A percentile compares a stretch with the other conserved stretches of the same genome.
These are phyloP conservation scores for Laupala kohalensis DNA, from an alignment of 1,140 invertebrate genomes.

Conservation along the genomic window DNA sequence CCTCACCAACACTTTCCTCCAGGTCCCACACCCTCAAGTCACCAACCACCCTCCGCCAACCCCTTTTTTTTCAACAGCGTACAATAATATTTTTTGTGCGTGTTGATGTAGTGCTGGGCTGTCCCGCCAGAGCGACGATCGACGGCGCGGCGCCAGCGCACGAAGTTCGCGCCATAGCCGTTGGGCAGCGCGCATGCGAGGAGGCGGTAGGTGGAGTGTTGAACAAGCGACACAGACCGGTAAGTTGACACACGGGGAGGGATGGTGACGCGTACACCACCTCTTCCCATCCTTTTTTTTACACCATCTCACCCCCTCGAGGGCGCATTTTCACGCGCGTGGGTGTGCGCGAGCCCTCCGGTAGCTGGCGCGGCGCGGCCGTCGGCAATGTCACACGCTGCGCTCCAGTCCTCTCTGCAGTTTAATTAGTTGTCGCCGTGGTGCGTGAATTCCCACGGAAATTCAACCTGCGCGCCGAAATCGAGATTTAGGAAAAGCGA, in stretches of 20 bases:
- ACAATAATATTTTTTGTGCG: background rate
- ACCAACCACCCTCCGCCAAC: background rate
- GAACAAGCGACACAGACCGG: too few relatives aligned
- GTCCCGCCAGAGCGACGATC: background rate
- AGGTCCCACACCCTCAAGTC: background rate
- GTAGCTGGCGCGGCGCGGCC: too few relatives aligned
- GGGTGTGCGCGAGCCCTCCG: background rate
- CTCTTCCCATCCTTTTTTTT: background rate
- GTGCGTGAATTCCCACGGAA: background rate
- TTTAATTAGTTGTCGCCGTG: background rate
- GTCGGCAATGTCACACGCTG: background rate
- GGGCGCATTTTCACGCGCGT: background rate
- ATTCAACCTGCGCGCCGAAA: background rate
- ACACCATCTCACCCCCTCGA: background rate
- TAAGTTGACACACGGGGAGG: too few relatives aligned
- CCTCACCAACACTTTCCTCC: background rate
- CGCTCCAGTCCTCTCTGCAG: background rate
- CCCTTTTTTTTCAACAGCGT: background rate
- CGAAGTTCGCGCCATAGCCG: background rate
- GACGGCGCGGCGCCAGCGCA: background rate
- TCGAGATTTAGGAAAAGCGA: background rate
- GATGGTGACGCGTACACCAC: too few relatives aligned
- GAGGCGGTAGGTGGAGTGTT: too few relatives aligned
- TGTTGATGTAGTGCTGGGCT: background rate
- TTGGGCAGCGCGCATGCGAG: too few relatives aligned